Conservation (phyloP, 2,888 invertebrate genomes). For the Megaustenia siamemsis region DNA sequence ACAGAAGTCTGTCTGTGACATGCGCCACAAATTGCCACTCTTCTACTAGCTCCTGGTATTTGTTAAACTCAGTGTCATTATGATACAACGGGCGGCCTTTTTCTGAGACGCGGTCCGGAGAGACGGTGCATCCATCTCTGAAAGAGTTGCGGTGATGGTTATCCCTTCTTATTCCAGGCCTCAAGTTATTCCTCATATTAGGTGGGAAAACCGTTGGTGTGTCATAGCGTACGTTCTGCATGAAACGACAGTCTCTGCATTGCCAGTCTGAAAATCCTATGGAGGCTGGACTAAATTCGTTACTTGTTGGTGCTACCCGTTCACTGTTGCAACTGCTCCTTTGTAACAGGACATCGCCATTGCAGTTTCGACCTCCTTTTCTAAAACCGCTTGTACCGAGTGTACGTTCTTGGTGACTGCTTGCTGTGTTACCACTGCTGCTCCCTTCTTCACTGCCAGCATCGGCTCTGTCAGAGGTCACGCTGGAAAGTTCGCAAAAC, state of each 20-base stretch:
- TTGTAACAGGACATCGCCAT: conserved; percentile 25
- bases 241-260: conserved; percentile 8
- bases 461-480: neutral
- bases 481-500: neutral
- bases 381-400: neutral
- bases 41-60: conserved; percentile 70
- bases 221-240: neutral
- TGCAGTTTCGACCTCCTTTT: conserved; percentile 36
- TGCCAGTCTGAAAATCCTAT: conserved; percentile 17
- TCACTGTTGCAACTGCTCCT: conserved; percentile 23
- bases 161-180: conserved; percentile 26
- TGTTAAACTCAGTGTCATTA: conserved; percentile 24
- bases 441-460: neutral
- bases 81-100: neutral
- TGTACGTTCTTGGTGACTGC: neutral
- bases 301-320: conserved; percentile 29
- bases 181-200: conserved; percentile 7
- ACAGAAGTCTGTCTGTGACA: conserved; percentile 78
- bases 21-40: conserved; percentile 80
- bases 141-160: conserved; percentile 27
- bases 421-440: neutral
- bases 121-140: conserved; percentile 28
- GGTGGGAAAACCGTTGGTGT: neutral
- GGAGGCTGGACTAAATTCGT: conserved; percentile 17
- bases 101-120: neutral